Evolutionary conservation across 2,113 vertebrate species (phyloP).

Genomic region (Pachypanchax playfairii): DNA sequence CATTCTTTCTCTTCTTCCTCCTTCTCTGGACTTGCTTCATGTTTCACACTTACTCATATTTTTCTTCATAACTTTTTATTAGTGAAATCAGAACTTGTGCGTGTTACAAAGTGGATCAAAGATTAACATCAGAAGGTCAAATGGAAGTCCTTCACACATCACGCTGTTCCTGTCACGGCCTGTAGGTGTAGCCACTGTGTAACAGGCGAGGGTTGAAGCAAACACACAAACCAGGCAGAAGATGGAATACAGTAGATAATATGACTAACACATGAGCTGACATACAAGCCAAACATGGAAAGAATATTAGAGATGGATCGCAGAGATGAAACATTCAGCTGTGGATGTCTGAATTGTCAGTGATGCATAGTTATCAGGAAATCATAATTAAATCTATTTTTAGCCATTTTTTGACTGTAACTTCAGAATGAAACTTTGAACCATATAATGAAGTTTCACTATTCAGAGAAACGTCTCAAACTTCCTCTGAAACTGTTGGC

Average conservation of each 20-base stretch:
- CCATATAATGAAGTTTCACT: not conserved
- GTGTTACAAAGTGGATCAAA: constrained; percentile 26
- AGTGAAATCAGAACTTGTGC: not conserved
- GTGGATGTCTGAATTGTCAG: not conserved
- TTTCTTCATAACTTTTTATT: constrained; percentile 12
- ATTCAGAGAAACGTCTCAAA: not conserved
- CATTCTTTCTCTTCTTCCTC: not conserved
- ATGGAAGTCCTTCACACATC: constrained; percentile 24
- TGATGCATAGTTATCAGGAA: constrained; percentile 1
- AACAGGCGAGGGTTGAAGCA: constrained; percentile 1
- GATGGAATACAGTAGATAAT: constrained; percentile 36
- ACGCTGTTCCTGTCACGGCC: constrained; percentile 8
- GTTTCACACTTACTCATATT: not conserved
- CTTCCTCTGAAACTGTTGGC: constrained; percentile 5
- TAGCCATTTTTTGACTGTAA: not conserved
- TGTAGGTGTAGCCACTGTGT: constrained; percentile 19
- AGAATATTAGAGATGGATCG: constrained; percentile 12
- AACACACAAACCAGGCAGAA: constrained; percentile 12
- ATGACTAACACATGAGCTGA: constrained; percentile 7
- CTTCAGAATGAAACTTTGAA: constrained; percentile 4
- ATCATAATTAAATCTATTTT: constrained; percentile 1
- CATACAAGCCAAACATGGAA: constrained; percentile 10
- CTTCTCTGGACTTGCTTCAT: not conserved
- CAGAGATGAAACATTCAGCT: not conserved
- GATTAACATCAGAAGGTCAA: constrained; percentile 41